phyloP scores from a whole-genome alignment of 2,888 invertebrate species.

The Charanyca ferruginea region DNA sequence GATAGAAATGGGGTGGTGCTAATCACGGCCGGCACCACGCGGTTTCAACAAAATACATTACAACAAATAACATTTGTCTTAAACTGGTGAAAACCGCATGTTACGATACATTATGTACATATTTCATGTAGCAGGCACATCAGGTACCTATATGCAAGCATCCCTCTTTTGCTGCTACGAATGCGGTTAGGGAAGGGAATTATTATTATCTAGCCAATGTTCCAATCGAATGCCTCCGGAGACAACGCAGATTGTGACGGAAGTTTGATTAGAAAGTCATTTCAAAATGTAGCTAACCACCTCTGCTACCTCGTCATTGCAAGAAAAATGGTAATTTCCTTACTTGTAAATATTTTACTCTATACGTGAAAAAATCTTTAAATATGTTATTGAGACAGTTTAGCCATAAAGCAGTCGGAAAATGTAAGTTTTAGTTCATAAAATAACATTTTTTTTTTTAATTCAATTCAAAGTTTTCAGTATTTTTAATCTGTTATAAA shows the following conservation, averaged over 20 bases:
- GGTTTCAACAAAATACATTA: too few species aligned
- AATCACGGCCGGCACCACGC: too few species aligned
- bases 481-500: too few species aligned
- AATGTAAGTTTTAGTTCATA: too few species aligned
- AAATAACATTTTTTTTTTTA: too few species aligned
- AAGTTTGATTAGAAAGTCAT: constrained; percentile 89
- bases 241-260: constrained; percentile 76
- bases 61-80: too few species aligned
- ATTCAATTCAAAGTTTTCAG: too few species aligned
- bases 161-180: constrained; percentile 66
- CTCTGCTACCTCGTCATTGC: constrained; percentile 58
- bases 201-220: constrained; percentile 89
- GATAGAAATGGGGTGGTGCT: too few species aligned
- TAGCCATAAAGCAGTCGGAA: too few species aligned
- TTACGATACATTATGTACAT: neutral
- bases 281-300: constrained; percentile 80
- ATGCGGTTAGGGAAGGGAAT: constrained; percentile 78
- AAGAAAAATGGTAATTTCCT: constrained; percentile 84
- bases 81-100: too few species aligned
- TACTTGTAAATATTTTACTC: constrained; percentile 31
- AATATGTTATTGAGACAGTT: too few species aligned
- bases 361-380: too few species aligned
- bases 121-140: neutral
- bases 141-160: neutral
- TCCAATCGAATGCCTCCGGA: constrained; percentile 85